A percentile compares a stretch with the other conserved stretches of the same genome.
These are phyloP conservation scores for Mirza zaza DNA, from an alignment of 2,113 vertebrate species.

Conservation along the genomic window DNA sequence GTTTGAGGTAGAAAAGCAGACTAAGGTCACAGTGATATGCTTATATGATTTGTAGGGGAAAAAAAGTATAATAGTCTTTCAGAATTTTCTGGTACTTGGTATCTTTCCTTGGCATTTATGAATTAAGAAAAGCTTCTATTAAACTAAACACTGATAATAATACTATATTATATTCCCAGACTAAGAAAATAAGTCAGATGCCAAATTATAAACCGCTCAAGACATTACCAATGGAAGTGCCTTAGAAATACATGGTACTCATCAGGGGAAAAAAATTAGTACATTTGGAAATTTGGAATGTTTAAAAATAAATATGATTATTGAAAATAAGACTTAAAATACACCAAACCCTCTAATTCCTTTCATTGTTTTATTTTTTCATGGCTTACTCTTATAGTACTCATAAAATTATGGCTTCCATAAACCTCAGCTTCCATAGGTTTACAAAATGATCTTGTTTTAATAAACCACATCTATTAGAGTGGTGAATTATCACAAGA, in stretches of 20 bases:
- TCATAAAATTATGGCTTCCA: slow-evolving; percentile 2
- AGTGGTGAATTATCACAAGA: not conserved
- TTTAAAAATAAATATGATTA: not conserved
- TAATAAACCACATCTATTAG: slow-evolving; percentile 23
- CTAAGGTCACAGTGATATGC: not conserved
- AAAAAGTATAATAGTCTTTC: not conserved
- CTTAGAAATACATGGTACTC: not conserved
- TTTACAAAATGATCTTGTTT: slow-evolving; percentile 37
- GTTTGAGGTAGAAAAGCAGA: not conserved
- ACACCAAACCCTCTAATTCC: not conserved
- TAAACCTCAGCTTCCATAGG: not conserved
- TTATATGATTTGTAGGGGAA: not conserved
- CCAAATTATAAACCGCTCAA: not conserved
- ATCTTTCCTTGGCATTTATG: not conserved
- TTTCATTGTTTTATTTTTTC: not conserved
- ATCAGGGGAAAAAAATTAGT: not conserved
- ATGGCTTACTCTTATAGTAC: not conserved
- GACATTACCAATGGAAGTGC: not conserved
- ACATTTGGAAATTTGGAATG: not conserved
- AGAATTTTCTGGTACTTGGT: not conserved
- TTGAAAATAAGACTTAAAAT: not conserved
- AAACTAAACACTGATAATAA: not conserved
- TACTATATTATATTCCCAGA: not conserved
- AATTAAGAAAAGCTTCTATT: not conserved
- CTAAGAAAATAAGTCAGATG: not conserved